Evolutionary conservation across 2,113 vertebrate genomes (phyloP), one percentile per base, ranked within the genome.

Genomic region (Cyanoliseus patagonus): DNA sequence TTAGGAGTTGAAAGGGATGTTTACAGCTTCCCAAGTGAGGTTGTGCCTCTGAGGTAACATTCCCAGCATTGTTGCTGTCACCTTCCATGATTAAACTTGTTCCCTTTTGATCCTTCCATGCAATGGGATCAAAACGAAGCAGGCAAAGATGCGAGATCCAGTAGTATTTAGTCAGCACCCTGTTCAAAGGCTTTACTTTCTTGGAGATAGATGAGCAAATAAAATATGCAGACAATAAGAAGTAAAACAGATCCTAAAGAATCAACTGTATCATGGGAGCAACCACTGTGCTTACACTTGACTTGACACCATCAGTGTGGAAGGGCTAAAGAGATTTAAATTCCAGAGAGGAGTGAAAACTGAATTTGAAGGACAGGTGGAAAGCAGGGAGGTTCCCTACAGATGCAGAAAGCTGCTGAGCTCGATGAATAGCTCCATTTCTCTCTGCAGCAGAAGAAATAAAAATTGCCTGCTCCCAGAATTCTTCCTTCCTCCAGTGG

Each of bases 1-100:
- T 62, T 24, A 28, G 44, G 87, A 94, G 78, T 46, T 91, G 84
- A 90, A 94, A 95, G 82, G n/a, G 87, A 83, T 95, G 75, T 95
- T 96, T 88, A 74, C 82, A 76, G 84, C 75, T 80, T 92, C 77
- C 69, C 0, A 1, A 59, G 68, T 0, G 55, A 75, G 68, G 61
- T 9, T 59, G 67, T 81, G 76, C 80, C 77, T 92, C 91, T 64
- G 25, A 68, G 82, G 47, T 74, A 88, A 30, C 49, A 37, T 17
- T 25, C 86, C 59, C 63, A 57, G 59, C n/a, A 3, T 7, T 13
- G 44, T 16, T 88, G 44, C 63, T 94, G 94, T 93, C 95, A 59
- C 53, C 67, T 46, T 22, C 70, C 67, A 49, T 33, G n/a, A 95
- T 67, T 67, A 92, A 91, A 63, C 79, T 16, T 92, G 92, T 83